Evolutionary conservation across 2,797 vertebrate species (phyloP), one percentile per base, ranked within the genome.

Genomic region (Leptoclinus maculatus): DNA sequence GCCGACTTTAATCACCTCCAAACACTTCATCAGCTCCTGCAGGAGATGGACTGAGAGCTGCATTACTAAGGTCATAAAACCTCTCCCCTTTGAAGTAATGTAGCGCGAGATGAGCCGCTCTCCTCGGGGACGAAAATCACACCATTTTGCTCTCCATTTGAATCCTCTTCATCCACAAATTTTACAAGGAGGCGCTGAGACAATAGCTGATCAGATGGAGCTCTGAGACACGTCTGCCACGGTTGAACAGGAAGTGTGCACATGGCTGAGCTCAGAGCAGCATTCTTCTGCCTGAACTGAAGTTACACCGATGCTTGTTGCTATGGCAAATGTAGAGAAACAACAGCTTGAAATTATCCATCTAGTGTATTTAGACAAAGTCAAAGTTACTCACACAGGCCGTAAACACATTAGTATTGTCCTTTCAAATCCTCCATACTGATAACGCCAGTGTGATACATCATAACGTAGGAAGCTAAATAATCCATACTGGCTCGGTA

Each of bases 171-270:
- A 71, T 85, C 59, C 73, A 72, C 51, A 74, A 71, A 63, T 80
- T 69, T 71, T 65, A 88, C 79, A 77, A 54, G 59, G 71, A 14
- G 71, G 75, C 16, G 79, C 49, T 68, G 85, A 91, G 83, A 85
- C 88, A 88, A 83, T 79, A 83, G 79, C 80, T 79, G 88, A 91
- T 79, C 91, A 93, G 91, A 93, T 87, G 88, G 89, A 83, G 82
- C 87, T 79, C 68, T 68, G 66, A 87, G 82, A 89, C 88, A 83
- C 86, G 86, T 85, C 56, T 77, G 60, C 71, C 62, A 34, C 38
- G 74, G 66, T 69, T 69, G 71, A 79, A 79, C 58, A 86, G 80
- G 83, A 88, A 88, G 86, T 75, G 77, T 72, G 78, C 84, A 87
- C 86, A 85, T 2, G 75, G 75, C 76, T 78, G 64, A 81, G 66